Percentiles rank a stretch among this genome's conserved stretches.
These are phyloP conservation scores for Morone saxatilis DNA, from an alignment of 2,113 vertebrate genomes.

Conservation along the genomic window DNA sequence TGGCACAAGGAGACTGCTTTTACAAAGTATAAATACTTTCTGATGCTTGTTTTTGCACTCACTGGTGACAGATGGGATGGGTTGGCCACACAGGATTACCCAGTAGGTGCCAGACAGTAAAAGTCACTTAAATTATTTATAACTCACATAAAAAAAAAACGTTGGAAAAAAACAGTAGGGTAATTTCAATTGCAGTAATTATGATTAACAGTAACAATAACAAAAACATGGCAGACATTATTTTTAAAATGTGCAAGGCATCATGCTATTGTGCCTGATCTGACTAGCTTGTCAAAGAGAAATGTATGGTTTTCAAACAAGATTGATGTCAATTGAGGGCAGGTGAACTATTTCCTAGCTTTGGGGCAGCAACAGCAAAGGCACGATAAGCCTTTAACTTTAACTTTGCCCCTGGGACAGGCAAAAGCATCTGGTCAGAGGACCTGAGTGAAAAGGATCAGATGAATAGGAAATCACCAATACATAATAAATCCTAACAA, in stretches of 20 bases:
- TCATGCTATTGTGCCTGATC: neutral
- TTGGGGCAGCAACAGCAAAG: constrained; percentile 8
- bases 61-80: constrained; percentile 24
- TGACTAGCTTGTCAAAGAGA: neutral
- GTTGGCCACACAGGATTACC: constrained; percentile 3
- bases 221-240: neutral
- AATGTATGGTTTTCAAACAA: neutral
- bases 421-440: constrained; percentile 12
- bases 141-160: neutral
- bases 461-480: constrained; percentile 2
- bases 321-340: neutral
- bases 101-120: constrained; percentile 19
- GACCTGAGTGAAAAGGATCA: constrained; percentile 6
- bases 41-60: constrained; percentile 41
- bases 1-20: constrained; percentile 30
- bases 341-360: neutral
- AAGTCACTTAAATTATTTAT: constrained; percentile 25
- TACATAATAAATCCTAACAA: constrained; percentile 19
- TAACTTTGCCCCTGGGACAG: constrained; percentile 12
- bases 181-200: neutral
- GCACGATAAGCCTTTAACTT: constrained; percentile 3
- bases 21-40: constrained; percentile 41
- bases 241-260: neutral
- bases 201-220: neutral
- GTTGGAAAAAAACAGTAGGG: neutral